Conservation (phyloP, 2,888 invertebrate species). For the Hypena proboscidalis region DNA sequence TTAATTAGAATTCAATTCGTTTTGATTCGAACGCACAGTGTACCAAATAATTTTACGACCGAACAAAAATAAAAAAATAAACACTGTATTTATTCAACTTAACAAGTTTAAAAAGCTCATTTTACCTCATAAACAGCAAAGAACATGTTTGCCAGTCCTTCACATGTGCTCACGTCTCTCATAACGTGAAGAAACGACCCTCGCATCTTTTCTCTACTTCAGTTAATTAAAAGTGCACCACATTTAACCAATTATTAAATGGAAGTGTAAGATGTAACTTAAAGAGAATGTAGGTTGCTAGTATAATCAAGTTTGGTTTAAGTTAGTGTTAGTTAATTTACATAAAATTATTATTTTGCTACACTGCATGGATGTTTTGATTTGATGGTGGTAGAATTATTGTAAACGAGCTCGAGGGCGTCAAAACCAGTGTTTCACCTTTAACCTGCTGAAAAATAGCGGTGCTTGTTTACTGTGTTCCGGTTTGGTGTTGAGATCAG, state of each 20-base stretch:
- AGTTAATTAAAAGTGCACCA: constrained; percentile 68
- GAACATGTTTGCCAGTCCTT: constrained; percentile 46
- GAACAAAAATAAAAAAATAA: no score
- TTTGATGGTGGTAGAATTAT: no score
- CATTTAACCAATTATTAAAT: constrained; percentile 57
- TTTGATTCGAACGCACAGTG: no score
- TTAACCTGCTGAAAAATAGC: no score
- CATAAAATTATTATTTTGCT: no score
- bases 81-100: neutral
- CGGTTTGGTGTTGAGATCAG: no score
- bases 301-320: neutral
- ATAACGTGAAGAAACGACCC: constrained; percentile 60
- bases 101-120: constrained; percentile 21
- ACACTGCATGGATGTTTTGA: no score
- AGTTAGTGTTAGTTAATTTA: neutral
- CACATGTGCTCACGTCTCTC: constrained; percentile 63
- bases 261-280: constrained; percentile 13
- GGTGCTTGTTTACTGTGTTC: no score
- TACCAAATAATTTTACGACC: no score
- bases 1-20: no score
- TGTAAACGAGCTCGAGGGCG: no score
- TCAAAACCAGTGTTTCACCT: no score
- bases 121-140: constrained; percentile 19
- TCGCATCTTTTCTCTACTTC: constrained; percentile 46
- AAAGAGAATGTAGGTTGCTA: constrained; percentile 5